A percentile compares a stretch with the other conserved stretches of the same genome.
phyloP scores from a whole-genome alignment of 2,113 vertebrate genomes.

The Nettapus auritus region DNA sequence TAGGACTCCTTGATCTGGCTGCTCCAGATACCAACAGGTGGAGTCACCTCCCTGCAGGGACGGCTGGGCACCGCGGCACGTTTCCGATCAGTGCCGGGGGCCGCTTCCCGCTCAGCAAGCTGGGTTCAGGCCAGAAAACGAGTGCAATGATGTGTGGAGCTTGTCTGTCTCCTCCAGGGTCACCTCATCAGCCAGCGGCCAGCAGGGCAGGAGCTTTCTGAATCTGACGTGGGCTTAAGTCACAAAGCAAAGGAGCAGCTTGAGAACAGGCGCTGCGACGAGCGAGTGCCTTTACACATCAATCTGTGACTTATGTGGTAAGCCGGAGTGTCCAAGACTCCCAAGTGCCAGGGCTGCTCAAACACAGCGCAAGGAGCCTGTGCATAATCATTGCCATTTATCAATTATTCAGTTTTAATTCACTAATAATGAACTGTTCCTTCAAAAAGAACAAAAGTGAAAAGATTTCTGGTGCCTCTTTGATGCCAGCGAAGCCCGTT shows the following conservation, averaged over 20 bases:
- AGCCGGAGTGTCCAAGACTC: neutral
- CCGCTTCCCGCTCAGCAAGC: neutral
- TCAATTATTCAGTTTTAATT: neutral
- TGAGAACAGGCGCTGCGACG: neutral
- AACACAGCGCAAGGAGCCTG: neutral
- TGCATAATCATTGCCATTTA: neutral
- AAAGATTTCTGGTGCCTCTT: neutral
- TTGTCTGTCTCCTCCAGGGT: neutral
- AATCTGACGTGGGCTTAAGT: neutral
- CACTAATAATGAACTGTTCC: neutral
- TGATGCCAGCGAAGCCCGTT: neutral
- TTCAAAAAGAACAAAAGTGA: neutral
- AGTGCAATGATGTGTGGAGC: neutral
- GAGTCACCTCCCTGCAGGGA: neutral
- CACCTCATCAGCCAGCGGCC: neutral
- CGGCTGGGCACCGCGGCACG: neutral
- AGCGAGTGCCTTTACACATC: neutral
- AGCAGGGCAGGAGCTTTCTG: neutral
- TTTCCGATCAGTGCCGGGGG: neutral
- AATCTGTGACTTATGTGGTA: rapidly evolving
- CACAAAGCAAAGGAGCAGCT: neutral
- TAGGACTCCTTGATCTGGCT: neutral
- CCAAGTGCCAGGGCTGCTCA: neutral
- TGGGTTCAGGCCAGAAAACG: neutral
- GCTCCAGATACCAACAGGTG: neutral